Base-by-base conservation (phyloP, 2,113 vertebrate genomes). In the Dasyprocta punctata region DNA sequence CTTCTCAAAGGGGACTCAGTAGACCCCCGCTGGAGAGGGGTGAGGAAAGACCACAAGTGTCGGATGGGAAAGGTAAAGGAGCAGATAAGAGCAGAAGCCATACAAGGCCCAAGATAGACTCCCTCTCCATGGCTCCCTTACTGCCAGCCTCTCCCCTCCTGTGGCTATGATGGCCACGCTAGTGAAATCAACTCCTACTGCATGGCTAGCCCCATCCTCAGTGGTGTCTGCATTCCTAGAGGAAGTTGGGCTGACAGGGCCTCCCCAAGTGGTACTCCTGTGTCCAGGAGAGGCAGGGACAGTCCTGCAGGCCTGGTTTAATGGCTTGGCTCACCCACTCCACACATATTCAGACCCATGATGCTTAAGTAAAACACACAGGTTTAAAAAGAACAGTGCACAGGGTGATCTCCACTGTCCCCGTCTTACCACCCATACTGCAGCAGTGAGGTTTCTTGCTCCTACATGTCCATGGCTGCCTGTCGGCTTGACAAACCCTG, bases 371-470 rank as follows among this genome's bases (percentile, higher is more conserved):
- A 94, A 96, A 98, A 97, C 92, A 9, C 1, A 1, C 5, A 75
- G 26, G 16, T 47, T 78, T 94, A 56, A 82, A 89, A 65, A 97
- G 97, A 98, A 97, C 97, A 86, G 93, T 98, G 92, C 97, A 91
- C 92, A 92, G 89, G 92, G 97, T 96, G 95, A 38, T 3, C 65
- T 89, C 96, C 11, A 13, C 61, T 84, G 94, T 94, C 69, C 71
- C 88, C 91, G 81, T 92, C 82, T 91, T 90, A 63, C 94, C 97
- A 75, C 89, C 61, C 56, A 24, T 69, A 83, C 67, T 90, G 95
- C n/a, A 85, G 94, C 54, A 86, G 83, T 52, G 54, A 58, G 71
- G 82, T 80, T 91, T 49, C 75, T 93, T 89, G 73, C 61, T 95
- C 97, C 94, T 94, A 17, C 52, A 20, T 16, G 22, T 61, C 41